These are phyloP conservation scores for Aptenodytes patagonicus DNA, from an alignment of 2,113 vertebrate genomes.

Conservation along the genomic window DNA sequence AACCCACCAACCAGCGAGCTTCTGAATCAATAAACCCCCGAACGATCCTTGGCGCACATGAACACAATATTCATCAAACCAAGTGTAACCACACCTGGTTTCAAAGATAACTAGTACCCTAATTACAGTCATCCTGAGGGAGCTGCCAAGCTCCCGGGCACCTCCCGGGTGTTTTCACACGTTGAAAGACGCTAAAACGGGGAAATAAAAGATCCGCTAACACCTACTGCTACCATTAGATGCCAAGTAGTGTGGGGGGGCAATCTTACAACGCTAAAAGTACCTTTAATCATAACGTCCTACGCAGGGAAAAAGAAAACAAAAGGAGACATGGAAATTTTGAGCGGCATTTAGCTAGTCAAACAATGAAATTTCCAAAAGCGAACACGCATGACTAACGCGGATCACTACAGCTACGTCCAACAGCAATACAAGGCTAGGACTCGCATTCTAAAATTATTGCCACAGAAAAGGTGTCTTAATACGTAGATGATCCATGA, in stretches of 20 bases:
- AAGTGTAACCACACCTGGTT: fast-evolving
- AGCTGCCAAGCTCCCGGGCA: fast-evolving
- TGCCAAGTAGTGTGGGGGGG: fast-evolving
- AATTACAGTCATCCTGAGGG: fast-evolving
- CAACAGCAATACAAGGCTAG: fast-evolving
- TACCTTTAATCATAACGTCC: fast-evolving
- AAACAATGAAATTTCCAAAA: fast-evolving
- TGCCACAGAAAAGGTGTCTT: fast-evolving
- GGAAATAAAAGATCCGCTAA: fast-evolving
- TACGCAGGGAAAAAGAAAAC: fast-evolving
- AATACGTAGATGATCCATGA: fast-evolving
- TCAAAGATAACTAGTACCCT: fast-evolving
- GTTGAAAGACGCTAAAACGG: fast-evolving
- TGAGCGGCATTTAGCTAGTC: fast-evolving
- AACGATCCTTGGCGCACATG: fast-evolving
- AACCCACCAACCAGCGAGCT: fast-evolving
- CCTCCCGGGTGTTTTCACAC: fast-evolving
- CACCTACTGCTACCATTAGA: fast-evolving
- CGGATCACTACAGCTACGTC: fast-evolving
- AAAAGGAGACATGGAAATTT: fast-evolving
- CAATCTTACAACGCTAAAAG: fast-evolving
- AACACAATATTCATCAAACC: fast-evolving
- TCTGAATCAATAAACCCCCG: fast-evolving
- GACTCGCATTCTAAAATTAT: fast-evolving
- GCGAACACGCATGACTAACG: fast-evolving